Evolutionary conservation across 64 coral and sea anemone genomes (phyloP), one percentile per base, ranked within the genome.

Genomic region (Montipora sp.): DNA sequence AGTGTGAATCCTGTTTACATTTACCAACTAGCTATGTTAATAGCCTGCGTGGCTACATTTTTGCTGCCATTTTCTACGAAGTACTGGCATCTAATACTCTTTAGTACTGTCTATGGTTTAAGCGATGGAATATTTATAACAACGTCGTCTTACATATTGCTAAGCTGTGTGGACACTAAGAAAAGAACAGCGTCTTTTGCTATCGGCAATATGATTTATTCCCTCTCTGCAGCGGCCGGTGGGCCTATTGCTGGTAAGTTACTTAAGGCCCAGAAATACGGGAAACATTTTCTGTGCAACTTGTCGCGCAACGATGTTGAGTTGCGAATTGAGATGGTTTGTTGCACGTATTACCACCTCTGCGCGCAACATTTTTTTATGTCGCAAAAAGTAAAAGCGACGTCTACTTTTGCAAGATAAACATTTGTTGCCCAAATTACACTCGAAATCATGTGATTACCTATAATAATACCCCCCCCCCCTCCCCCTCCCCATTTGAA

Each of bases 71-170:
- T 78, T 10, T 67, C 90, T 13, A 49, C 23, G 14, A 19, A 24
- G 16, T 92, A 92, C 44, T 15, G 48, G 8, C 70, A 92, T 51
- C 45, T 92, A 15, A 77, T 92, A 5, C 8, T 87, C 7, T 87
- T 86, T 47, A 58, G 69, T 5, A 71, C 66, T 10, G 59, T 63
- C n/a, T 87, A 76, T 76, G 90, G 90, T 48, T 36, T 92, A 5
- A 74, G 80, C 6, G 83, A 87, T 78, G 81, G 90, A 3, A 16
- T 24, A 18, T 92, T 92, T 59, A 49, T 79, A 91, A 87, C 90
- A 43, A 3, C 81, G 5, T 74, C 60, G 0, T 13, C 5, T 78
- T 50, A 86, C 2, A 75, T 92, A 15, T 51, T 92, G 11, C 71
- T 92, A 19, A 92, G 53, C 16, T 77, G 80, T 78, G 80, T 83